phyloP scores from a whole-genome alignment of 2,113 vertebrate genomes.

The Hypocryptadius cinnamomeus region DNA sequence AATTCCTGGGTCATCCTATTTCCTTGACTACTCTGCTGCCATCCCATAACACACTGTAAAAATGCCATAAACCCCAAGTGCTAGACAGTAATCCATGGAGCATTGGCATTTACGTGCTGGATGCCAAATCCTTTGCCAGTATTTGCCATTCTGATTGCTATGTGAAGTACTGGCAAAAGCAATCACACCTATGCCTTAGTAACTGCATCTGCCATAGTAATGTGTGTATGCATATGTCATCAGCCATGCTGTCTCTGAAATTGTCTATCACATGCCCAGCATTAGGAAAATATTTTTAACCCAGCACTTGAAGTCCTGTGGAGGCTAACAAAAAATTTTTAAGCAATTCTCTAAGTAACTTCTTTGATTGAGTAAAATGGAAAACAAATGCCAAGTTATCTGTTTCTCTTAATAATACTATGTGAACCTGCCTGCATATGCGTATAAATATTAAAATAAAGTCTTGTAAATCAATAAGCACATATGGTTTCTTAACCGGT shows the following conservation, averaged over 20 bases:
- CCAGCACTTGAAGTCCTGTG: neutral
- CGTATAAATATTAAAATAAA: neutral
- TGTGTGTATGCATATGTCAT: too few species aligned
- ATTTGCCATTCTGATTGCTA: neutral
- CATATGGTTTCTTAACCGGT: neutral
- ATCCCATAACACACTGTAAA: neutral
- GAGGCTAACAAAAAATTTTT: neutral
- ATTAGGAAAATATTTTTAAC: neutral
- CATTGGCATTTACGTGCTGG: neutral
- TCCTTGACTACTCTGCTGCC: neutral
- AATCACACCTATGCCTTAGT: neutral
- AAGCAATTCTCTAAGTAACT: neutral
- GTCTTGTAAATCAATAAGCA: neutral
- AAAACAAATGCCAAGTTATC: neutral
- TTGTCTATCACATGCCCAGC: neutral
- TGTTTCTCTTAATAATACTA: neutral
- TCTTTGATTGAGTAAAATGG: neutral
- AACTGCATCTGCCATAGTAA: neutral
- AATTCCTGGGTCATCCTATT: neutral
- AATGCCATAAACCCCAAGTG: neutral
- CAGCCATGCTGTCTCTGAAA: neutral
- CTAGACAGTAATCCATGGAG: neutral
- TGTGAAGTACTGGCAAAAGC: neutral
- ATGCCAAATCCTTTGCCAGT: neutral
- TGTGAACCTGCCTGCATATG: neutral